phyloP scores from a whole-genome alignment of 2,888 invertebrate species.

The Acanthacorydalis orientalis region DNA sequence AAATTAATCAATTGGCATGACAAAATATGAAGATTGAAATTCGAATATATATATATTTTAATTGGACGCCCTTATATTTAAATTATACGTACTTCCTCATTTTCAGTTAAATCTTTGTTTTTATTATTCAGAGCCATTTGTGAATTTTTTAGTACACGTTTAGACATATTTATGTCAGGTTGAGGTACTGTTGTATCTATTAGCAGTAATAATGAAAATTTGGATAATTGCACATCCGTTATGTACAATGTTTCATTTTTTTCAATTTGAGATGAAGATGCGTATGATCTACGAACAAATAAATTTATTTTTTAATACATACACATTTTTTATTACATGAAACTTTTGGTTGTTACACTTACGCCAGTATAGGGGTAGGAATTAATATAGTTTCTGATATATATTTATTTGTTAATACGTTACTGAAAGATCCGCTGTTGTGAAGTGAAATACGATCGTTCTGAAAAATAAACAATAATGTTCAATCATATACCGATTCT shows the following conservation, averaged over 20 bases:
- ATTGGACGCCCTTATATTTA: too few relatives aligned
- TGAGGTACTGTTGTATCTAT: conserved; percentile 45
- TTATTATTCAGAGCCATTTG: background rate
- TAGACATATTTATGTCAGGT: conserved; percentile 10
- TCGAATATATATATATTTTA: too few relatives aligned
- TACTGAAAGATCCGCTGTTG: too few relatives aligned
- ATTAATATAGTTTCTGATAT: conserved; percentile 26
- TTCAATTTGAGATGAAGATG: conserved; percentile 32
- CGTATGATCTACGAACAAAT: conserved; percentile 28
- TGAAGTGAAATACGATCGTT: too few relatives aligned
- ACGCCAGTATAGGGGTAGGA: conserved; percentile 36
- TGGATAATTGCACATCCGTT: conserved; percentile 34
- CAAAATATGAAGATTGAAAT: too few relatives aligned
- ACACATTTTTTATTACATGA: background rate
- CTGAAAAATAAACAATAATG: too few relatives aligned
- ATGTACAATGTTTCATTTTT: conserved; percentile 36
- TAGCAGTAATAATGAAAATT: conserved; percentile 38
- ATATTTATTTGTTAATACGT: conserved; percentile 7
- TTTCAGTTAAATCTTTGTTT: background rate
- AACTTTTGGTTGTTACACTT: conserved; percentile 14
- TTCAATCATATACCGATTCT: too few relatives aligned
- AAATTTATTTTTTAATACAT: background rate
- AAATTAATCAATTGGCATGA: too few relatives aligned
- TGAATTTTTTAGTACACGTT: too few relatives aligned
- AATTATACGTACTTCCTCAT: conserved; percentile 6